Conservation (phyloP, 1,140 invertebrate species). For the Magallana gigas region DNA sequence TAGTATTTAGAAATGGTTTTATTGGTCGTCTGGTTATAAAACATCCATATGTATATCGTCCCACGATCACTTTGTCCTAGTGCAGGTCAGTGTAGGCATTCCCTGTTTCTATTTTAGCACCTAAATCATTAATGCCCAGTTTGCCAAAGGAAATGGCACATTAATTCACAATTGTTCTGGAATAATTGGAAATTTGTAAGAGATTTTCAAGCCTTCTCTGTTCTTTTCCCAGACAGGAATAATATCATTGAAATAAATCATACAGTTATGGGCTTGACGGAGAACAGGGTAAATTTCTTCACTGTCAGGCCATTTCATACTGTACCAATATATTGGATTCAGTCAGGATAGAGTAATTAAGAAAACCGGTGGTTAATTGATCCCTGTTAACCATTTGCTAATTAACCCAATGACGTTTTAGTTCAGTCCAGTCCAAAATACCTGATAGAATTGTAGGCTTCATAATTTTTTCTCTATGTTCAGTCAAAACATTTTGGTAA, state of each 20-base stretch:
- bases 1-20: not conserved
- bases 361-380: too few relatives aligned
- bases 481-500: not conserved
- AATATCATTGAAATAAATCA: conserved; percentile 16
- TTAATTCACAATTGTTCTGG: conserved; percentile 23
- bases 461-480: not conserved
- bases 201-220: not conserved
- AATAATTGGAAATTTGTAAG: conserved; percentile 28
- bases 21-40: not conserved
- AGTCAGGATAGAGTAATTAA: too few relatives aligned
- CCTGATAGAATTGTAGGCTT: not conserved
- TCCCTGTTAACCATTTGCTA: not conserved
- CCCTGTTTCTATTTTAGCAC: not conserved
- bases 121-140: not conserved
- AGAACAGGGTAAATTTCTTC: not conserved
- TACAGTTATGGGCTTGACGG: not conserved
- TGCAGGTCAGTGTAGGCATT: not conserved
- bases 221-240: conserved; percentile 28
- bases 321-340: too few relatives aligned
- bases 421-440: not conserved
- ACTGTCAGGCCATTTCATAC: too few relatives aligned
- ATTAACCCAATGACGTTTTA: not conserved
- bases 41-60: conserved; percentile 17
- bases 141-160: conserved; percentile 30
- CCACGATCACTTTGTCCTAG: not conserved